Percentiles rank a stretch among this genome's conserved stretches.
These are phyloP conservation scores for Euthynnus affinis DNA, from an alignment of 2,797 vertebrate species.

Conservation along the genomic window DNA sequence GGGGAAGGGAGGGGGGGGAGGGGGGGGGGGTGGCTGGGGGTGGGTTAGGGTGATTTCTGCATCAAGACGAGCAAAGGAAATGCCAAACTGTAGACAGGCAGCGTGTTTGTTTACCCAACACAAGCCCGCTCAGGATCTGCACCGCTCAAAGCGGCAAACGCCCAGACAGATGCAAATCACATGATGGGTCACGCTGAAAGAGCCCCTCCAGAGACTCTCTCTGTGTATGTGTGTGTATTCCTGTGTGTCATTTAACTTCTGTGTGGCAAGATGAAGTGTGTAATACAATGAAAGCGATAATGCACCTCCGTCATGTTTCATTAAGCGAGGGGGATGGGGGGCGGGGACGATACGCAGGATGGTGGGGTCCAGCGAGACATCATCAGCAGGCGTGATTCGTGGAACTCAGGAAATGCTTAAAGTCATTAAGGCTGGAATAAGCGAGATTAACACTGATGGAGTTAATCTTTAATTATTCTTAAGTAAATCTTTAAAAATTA, in stretches of 20 bases:
- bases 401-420: constrained; percentile 48
- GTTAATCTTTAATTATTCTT: constrained; percentile 65
- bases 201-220: constrained; percentile 38
- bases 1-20: neutral
- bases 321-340: constrained; percentile 57
- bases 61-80: constrained; percentile 70
- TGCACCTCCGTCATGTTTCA: constrained; percentile 74
- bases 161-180: constrained; percentile 69
- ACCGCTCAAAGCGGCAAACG: constrained; percentile 33
- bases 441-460: constrained; percentile 61
- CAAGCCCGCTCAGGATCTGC: constrained; percentile 40
- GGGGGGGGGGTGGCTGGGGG: no score
- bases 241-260: constrained; percentile 51
- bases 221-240: constrained; percentile 6
- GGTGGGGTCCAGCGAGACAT: constrained; percentile 57
- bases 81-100: constrained; percentile 66
- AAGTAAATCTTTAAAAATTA: constrained; percentile 37
- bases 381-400: constrained; percentile 3
- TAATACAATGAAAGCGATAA: constrained; percentile 60
- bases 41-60: constrained; percentile 10
- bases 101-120: constrained; percentile 78
- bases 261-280: constrained; percentile 65
- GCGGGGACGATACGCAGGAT: constrained; percentile 32
- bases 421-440: constrained; percentile 46
- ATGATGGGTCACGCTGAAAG: constrained; percentile 57